Percentiles rank a stretch among this genome's conserved stretches.
Conservation (phyloP, 2,888 invertebrate species). For the Lysandra bellargus region DNA sequence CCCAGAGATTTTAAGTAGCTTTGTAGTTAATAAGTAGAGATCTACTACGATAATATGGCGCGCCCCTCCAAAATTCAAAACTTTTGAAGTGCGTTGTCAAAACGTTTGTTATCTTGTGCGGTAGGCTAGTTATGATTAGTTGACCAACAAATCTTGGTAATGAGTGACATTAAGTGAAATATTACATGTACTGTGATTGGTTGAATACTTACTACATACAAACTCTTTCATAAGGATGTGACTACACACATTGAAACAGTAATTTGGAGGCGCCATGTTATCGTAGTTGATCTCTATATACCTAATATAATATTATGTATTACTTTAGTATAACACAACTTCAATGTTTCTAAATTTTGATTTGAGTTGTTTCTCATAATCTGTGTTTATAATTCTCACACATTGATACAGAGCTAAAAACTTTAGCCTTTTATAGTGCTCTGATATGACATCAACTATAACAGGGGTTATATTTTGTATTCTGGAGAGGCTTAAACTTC, state of each 20-base stretch:
- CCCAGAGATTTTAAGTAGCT: background rate
- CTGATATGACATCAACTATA: conserved; percentile 67
- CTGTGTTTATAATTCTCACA: conserved; percentile 62
- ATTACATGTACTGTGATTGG: no score
- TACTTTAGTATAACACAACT: conserved; percentile 61
- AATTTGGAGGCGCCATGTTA: no score
- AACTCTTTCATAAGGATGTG: no score
- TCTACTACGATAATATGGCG: background rate
- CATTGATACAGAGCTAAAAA: conserved; percentile 73
- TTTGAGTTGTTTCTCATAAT: conserved; percentile 68
- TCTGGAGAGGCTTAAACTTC: conserved; percentile 67
- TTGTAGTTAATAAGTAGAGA: background rate
- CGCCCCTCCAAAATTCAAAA: no score
- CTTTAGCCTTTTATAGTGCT: conserved; percentile 64
- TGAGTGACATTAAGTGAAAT: no score
- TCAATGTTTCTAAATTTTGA: conserved; percentile 70
- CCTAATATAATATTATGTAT: background rate
- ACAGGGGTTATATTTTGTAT: conserved; percentile 64
- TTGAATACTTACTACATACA: no score
- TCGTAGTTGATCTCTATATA: no score
- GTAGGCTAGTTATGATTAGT: no score
- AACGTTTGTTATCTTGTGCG: no score
- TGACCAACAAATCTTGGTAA: no score
- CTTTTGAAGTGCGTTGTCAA: no score
- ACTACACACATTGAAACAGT: no score